These are phyloP conservation scores for Oxystoma pomonae DNA, from an alignment of 2,888 invertebrate species.

Conservation along the genomic window DNA sequence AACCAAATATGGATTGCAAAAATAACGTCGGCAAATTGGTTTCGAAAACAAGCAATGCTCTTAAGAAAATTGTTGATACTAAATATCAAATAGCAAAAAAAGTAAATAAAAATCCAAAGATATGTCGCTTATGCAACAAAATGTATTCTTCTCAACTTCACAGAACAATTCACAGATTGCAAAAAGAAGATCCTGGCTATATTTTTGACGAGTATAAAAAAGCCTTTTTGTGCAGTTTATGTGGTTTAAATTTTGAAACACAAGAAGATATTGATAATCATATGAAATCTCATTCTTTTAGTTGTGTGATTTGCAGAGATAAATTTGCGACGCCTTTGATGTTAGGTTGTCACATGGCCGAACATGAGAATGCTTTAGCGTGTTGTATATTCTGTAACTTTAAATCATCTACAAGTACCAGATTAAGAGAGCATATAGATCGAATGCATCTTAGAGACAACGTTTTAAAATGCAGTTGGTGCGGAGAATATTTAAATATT, in stretches of 20 bases:
- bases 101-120: no score
- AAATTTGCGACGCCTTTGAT: conserved; percentile 40
- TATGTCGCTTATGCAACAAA: not conserved
- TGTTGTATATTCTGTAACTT: conserved; percentile 41
- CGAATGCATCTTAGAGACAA: conserved; percentile 17
- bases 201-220: conserved; percentile 20
- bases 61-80: no score
- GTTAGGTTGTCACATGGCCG: conserved; percentile 38
- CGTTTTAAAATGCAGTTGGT: conserved; percentile 17
- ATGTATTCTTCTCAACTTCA: conserved; percentile 4
- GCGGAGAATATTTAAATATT: conserved; percentile 17
- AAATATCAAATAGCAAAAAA: no score
- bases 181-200: conserved; percentile 10
- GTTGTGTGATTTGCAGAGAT: conserved; percentile 40
- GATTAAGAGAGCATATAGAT: conserved; percentile 17
- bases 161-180: conserved; percentile 15
- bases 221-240: conserved; percentile 28
- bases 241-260: conserved; percentile 22
- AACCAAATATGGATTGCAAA: no score
- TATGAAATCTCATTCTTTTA: conserved; percentile 41
- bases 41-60: no score
- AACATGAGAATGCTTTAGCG: conserved; percentile 37
- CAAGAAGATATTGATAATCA: conserved; percentile 23
- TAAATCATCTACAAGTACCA: conserved; percentile 23
- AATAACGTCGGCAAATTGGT: no score